Evolutionary conservation across 1,140 invertebrate species (phyloP).

Genomic region (Dryas iulia): DNA sequence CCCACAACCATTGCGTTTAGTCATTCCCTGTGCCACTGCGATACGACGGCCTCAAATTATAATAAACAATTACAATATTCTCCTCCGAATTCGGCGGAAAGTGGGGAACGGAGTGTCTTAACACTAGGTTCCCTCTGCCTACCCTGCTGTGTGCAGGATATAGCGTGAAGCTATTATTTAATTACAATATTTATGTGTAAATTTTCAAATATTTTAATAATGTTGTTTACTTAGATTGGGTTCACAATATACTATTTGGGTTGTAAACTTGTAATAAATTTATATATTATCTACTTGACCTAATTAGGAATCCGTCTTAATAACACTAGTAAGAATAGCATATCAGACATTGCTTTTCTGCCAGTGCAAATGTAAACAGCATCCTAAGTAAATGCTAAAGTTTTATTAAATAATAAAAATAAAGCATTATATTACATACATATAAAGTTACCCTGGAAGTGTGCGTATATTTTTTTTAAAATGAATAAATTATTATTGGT

Average conservation of each 20-base stretch:
- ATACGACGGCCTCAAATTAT: too few species aligned
- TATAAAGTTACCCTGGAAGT: not conserved
- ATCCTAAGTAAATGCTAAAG: not conserved
- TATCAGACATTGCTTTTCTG: conserved; percentile 11
- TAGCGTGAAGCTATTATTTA: too few species aligned
- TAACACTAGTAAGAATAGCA: not conserved
- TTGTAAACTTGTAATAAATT: conserved; percentile 6
- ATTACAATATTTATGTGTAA: too few species aligned
- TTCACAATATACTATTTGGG: not conserved
- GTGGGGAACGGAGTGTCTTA: too few species aligned
- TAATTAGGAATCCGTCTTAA: not conserved
- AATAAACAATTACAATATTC: too few species aligned
- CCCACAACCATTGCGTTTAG: too few species aligned
- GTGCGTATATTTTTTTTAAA: not conserved
- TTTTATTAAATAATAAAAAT: not conserved
- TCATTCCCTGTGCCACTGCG: too few species aligned
- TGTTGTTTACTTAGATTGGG: not conserved
- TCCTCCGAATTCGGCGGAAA: too few species aligned
- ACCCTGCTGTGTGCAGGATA: too few species aligned
- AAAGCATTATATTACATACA: not conserved
- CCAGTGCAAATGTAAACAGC: conserved; percentile 12
- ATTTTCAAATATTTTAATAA: not conserved
- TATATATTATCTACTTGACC: conserved; percentile 10
- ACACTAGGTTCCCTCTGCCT: too few species aligned
- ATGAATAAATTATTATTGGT: conserved; percentile 15